Conservation (phyloP, 2,797 vertebrate species). For the Pelodytes ibericus region DNA sequence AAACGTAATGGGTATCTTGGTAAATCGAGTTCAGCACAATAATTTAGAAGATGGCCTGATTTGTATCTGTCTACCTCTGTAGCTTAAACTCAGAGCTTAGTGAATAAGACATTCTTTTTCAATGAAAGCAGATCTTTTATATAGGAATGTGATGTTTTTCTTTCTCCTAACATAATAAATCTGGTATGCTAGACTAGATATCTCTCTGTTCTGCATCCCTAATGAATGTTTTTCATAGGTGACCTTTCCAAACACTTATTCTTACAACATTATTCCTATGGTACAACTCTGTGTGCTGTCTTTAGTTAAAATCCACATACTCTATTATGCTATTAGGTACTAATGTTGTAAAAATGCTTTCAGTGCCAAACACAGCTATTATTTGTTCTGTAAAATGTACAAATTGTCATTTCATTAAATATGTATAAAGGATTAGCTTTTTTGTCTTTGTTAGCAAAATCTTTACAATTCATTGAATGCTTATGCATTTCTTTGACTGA, state of each 20-base stretch:
- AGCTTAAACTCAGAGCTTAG: no score
- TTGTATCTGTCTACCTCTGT: no score
- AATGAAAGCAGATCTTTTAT: slow-evolving; percentile 8
- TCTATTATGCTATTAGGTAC: slow-evolving; percentile 10
- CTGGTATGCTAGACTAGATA: slow-evolving; percentile 54
- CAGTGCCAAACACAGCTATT: slow-evolving; percentile 11
- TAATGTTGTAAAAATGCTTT: slow-evolving; percentile 23
- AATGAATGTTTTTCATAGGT: slow-evolving; percentile 69
- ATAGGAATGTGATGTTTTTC: slow-evolving; percentile 12
- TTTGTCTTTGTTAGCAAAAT: slow-evolving; percentile 25
- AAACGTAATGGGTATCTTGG: no score
- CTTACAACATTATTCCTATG: slow-evolving; percentile 54
- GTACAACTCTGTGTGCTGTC: slow-evolving; percentile 55
- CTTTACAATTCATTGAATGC: slow-evolving; percentile 21
- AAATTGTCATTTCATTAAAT: slow-evolving; percentile 36
- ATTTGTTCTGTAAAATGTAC: slow-evolving; percentile 41
- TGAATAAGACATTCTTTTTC: neutral
- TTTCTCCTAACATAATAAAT: neutral
- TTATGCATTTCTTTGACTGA: slow-evolving; percentile 26
- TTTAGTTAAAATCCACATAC: slow-evolving; percentile 62
- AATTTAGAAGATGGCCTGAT: no score
- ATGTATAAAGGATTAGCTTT: slow-evolving; percentile 41
- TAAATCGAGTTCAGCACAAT: no score
- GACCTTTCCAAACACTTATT: slow-evolving; percentile 68
- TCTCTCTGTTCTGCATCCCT: slow-evolving; percentile 58